These are phyloP conservation scores for Nomada hirtipes DNA, from an alignment of 2,888 invertebrate genomes.

Conservation along the genomic window DNA sequence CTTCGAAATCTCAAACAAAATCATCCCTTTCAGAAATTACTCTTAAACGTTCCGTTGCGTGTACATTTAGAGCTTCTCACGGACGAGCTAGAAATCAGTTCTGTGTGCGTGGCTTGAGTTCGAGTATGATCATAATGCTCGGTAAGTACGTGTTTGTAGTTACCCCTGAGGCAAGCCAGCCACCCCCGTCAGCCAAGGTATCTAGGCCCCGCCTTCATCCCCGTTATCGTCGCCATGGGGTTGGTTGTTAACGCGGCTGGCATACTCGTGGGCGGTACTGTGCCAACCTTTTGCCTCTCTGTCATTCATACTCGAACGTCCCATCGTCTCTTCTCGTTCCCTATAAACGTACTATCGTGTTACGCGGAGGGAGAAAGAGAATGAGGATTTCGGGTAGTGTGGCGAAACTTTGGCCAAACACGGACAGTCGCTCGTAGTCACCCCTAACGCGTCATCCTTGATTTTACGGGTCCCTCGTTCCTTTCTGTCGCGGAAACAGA, in stretches of 20 bases:
- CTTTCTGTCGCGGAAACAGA: background rate
- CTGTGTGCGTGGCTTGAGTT: constrained; percentile 56
- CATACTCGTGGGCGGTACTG: constrained; percentile 79
- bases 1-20: background rate
- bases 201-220: constrained; percentile 74
- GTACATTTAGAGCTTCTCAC: constrained; percentile 16
- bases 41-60: constrained; percentile 13
- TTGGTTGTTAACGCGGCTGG: constrained; percentile 76
- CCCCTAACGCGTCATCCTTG: constrained; percentile 42
- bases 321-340: constrained; percentile 27
- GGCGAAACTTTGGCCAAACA: constrained; percentile 50
- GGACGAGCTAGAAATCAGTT: background rate
- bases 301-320: background rate
- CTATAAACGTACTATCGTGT: constrained; percentile 1
- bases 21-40: constrained; percentile 21
- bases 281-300: constrained; percentile 41
- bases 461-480: constrained; percentile 24
- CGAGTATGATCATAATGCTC: constrained; percentile 80
- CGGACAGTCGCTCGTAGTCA: constrained; percentile 57
- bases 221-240: constrained; percentile 71
- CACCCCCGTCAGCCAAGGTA: constrained; percentile 74
- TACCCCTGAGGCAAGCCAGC: constrained; percentile 83
- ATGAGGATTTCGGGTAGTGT: constrained; percentile 35
- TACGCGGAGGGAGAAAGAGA: constrained; percentile 6
- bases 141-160: constrained; percentile 84